Percentiles rank a stretch among this genome's conserved stretches.
phyloP scores from a whole-genome alignment of 2,113 vertebrate genomes.

The Limnothrissa miodon region DNA sequence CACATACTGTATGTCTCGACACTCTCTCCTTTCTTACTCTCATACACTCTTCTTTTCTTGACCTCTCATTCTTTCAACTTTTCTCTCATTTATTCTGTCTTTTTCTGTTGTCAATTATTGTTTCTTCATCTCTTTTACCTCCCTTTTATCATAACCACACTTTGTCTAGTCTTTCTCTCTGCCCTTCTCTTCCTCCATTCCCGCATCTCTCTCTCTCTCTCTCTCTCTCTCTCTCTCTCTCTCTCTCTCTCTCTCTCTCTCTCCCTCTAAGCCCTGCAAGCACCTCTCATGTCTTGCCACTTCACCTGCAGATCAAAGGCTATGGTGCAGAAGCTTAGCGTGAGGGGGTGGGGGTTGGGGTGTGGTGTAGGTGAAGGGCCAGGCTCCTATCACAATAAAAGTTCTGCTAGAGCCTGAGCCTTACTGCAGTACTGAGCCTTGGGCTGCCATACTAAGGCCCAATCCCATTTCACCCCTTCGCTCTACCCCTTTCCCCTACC shows the following conservation, averaged over 20 bases:
- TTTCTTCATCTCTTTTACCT: not conserved
- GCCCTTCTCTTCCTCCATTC: no score
- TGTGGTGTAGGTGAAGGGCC: not conserved
- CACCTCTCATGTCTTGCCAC: slow-evolving; percentile 21
- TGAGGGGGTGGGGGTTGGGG: not conserved
- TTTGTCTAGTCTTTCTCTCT: not conserved
- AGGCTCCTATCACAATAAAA: slow-evolving; percentile 34
- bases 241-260: not conserved
- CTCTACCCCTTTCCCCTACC: no score
- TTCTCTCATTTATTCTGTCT: not conserved
- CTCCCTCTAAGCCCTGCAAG: not conserved
- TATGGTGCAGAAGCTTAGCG: not conserved
- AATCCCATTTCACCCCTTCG: no score
- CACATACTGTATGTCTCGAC: not conserved
- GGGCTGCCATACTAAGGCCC: not conserved
- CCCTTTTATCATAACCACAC: no score
- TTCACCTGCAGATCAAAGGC: slow-evolving; percentile 35
- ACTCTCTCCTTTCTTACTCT: not conserved
- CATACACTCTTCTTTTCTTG: not conserved
- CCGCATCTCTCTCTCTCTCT: not conserved
- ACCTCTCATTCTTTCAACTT: not conserved
- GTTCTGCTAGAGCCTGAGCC: slow-evolving; percentile 22
- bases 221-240: not conserved
- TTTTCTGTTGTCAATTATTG: not conserved
- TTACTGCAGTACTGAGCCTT: no score